Evolutionary conservation across 2,888 invertebrate genomes (phyloP).

Genomic region (Ennomos quercinarius): DNA sequence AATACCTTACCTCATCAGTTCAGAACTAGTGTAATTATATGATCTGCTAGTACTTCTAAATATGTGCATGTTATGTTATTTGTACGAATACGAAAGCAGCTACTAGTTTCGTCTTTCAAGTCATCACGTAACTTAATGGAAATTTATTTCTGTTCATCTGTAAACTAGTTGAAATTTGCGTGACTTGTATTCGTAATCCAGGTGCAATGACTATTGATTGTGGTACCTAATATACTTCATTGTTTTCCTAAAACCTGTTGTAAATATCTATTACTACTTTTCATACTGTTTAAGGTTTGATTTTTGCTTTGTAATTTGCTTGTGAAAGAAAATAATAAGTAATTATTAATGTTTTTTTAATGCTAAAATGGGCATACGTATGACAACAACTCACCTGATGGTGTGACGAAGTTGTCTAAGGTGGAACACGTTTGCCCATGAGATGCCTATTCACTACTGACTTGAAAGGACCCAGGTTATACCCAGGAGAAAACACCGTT

Average conservation of each 20-base stretch:
- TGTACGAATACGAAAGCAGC: conserved; percentile 39
- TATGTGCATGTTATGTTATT: conserved; percentile 14
- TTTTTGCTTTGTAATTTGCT: too few species aligned
- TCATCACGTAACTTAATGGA: conserved; percentile 48
- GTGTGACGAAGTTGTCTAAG: too few species aligned
- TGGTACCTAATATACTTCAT: not conserved
- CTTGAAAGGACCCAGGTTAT: too few species aligned
- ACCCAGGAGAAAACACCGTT: too few species aligned
- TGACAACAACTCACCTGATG: too few species aligned
- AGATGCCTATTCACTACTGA: too few species aligned
- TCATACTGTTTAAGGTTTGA: too few species aligned
- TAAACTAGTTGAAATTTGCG: conserved; percentile 44
- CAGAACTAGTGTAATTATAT: conserved; percentile 3
- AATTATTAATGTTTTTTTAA: too few species aligned
- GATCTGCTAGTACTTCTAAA: conserved; percentile 17
- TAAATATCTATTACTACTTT: too few species aligned
- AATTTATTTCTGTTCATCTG: conserved; percentile 44
- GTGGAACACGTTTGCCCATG: too few species aligned
- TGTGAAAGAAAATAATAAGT: too few species aligned
- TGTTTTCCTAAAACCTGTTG: not conserved
- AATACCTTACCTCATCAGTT: conserved; percentile 4
- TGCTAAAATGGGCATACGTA: too few species aligned
- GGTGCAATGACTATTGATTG: conserved; percentile 20
- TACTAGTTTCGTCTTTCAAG: conserved; percentile 38
- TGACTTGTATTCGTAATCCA: conserved; percentile 50